A percentile compares a stretch with the other conserved stretches of the same genome.
Conservation (phyloP, 2,797 vertebrate species). For the Urosaurus nigricauda region DNA sequence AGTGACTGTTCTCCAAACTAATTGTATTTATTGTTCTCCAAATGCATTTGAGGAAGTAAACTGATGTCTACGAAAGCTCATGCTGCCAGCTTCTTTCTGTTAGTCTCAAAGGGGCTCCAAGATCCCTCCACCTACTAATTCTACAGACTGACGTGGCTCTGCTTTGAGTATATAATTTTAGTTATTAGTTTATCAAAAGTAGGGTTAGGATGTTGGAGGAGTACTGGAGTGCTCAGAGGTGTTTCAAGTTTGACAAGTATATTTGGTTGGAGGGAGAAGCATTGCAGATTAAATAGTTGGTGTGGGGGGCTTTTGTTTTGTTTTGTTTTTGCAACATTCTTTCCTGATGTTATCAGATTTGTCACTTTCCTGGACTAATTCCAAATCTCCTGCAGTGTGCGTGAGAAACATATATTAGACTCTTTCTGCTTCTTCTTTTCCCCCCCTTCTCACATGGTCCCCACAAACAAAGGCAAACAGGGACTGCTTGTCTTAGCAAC, state of each 20-base stretch:
- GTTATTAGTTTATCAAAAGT: too few relatives aligned
- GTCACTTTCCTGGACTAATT: conserved; percentile 62
- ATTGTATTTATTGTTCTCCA: too few relatives aligned
- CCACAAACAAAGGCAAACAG: conserved; percentile 36
- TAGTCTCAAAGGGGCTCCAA: too few relatives aligned
- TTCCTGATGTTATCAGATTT: conserved; percentile 67
- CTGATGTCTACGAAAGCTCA: too few relatives aligned
- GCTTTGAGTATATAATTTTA: too few relatives aligned
- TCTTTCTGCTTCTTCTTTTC: conserved; percentile 21
- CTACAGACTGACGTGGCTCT: too few relatives aligned
- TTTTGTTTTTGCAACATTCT: conserved; percentile 59
- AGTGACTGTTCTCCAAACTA: too few relatives aligned
- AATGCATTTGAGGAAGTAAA: too few relatives aligned
- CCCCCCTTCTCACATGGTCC: conserved; percentile 24
- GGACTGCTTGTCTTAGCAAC: conserved; percentile 33
- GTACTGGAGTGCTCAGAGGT: conserved; percentile 24
- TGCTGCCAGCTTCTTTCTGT: too few relatives aligned
- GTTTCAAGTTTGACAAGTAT: conserved; percentile 47
- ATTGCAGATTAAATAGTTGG: conserved; percentile 24
- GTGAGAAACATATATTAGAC: conserved; percentile 51
- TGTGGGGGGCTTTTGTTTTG: too few relatives aligned
- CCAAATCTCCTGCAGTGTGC: conserved; percentile 58
- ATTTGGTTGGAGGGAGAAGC: conserved; percentile 53
- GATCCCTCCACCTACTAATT: too few relatives aligned
- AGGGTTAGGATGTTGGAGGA: conserved; percentile 42